Evolutionary conservation across 64 coral and sea anemone genomes (phyloP), one percentile per base, ranked within the genome.

Genomic region (Actinia equina): DNA sequence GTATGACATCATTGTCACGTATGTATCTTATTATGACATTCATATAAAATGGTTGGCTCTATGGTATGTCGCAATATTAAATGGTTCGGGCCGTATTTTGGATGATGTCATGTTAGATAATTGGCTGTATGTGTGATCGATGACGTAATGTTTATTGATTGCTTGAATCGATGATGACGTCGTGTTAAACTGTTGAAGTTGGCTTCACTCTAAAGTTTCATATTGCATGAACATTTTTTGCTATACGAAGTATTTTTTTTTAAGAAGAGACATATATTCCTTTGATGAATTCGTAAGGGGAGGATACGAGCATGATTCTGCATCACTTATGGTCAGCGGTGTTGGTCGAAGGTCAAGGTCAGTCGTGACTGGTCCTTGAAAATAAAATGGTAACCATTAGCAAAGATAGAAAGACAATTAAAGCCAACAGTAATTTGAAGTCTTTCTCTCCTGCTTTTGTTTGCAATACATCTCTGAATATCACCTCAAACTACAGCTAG

Each of bases 191-290:
- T 2, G 45, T 49, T 49, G 45, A n/a, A n/a, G n/a, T n/a, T n/a
- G n/a, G n/a, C n/a, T n/a, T n/a, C n/a, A n/a, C n/a, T n/a, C n/a
- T n/a, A n/a, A n/a, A 65, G 54, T 13, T 56, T 10, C 14, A 65
- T 65, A 65, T 0, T n/a, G 9, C 6, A 20, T n/a, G 22, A n/a
- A 52, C 19, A 17, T 0, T 17, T 20, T 52, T 85, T 84, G 55
- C n/a, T 87, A 92, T 54, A 92, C 90, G 16, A 92, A 92, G 52
- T 92, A 92, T 63, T 92, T 92, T 37, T 92, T 87, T 46, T 80
- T 13, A 79, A 92, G 65, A 69, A 92, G 57, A 26, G 90, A 92
- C 90, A 92, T 92, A 41, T 92, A 92, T 77, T 87, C 46, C 14
- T 87, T 92, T 6, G 90, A 92, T 7, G 90, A 86, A n/a, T 60